Base-by-base conservation (phyloP, 2,888 invertebrate species). In the Pristionchus mayeri region DNA sequence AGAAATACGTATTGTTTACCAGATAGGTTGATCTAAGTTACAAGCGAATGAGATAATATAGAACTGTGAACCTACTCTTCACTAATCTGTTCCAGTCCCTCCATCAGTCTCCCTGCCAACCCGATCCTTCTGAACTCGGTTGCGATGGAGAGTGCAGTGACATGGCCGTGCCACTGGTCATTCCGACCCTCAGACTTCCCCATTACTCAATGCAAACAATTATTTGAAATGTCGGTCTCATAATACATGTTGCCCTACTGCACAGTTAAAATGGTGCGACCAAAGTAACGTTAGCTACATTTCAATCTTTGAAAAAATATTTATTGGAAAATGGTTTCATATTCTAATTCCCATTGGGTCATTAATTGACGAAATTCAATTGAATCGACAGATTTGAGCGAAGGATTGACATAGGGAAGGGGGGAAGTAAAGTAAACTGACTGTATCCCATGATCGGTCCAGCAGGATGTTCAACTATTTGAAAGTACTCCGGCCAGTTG, bases 381-480 rank as follows among this genome's bases (percentile, higher is more conserved):
- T n/a, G n/a, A n/a, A n/a, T n/a, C n/a, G n/a, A n/a, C n/a, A n/a
- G n/a, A n/a, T n/a, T n/a, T n/a, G n/a, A n/a, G n/a, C n/a, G n/a
- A n/a, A n/a, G n/a, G n/a, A n/a, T n/a, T n/a, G n/a, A n/a, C n/a
- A n/a, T n/a, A n/a, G n/a, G n/a, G n/a, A n/a, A 48, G 67, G 37
- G 34, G 60, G 9, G 2, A 34, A 34, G 85, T 13, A n/a, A 57
- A 54, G 67, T n/a, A 52, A 75, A 95, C 96, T 95, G 94, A 98
- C 98, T 98, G 93, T 99, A 99, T 88, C 98, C 99, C 97, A 99
- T 98, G 86, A 98, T 97, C 94, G 97, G 96, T 4, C 97, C 98
- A 93, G 95, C 96, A 6, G 98, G 97, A 27, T 98, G 96, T 94
- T 98, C 98, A 3, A 97, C 97, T 27, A 97, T 96, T 95, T 97